These are phyloP conservation scores for Bellardia pandia DNA, from an alignment of 2,888 invertebrate genomes.

Conservation along the genomic window DNA sequence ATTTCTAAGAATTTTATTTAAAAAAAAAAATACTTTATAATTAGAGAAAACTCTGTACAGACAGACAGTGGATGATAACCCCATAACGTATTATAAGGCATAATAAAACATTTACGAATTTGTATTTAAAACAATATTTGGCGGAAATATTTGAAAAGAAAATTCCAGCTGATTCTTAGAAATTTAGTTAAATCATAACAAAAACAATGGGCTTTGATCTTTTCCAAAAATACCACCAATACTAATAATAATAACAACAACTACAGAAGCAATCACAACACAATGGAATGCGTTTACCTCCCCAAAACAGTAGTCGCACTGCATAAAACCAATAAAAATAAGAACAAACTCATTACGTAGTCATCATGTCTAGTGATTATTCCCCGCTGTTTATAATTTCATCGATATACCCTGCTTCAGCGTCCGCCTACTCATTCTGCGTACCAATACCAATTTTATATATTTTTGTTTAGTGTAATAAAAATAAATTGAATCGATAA, in stretches of 20 bases:
- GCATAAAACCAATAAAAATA: slow-evolving; percentile 50
- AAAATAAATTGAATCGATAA: slow-evolving; percentile 51
- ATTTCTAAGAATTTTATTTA: slow-evolving; percentile 42
- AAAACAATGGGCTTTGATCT: slow-evolving; percentile 66
- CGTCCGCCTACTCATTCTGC: slow-evolving; percentile 7
- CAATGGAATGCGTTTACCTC: neutral
- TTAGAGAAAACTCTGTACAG: slow-evolving; percentile 1
- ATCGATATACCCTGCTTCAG: slow-evolving; percentile 7
- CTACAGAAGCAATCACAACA: slow-evolving; percentile 30
- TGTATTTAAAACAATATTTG: slow-evolving; percentile 36
- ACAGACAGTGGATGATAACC: neutral
- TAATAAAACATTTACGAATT: slow-evolving; percentile 34
- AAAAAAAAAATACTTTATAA: neutral
- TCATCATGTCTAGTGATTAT: slow-evolving; percentile 67
- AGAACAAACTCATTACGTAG: slow-evolving; percentile 66
- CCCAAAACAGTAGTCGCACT: slow-evolving; percentile 40
- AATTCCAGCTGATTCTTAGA: slow-evolving; percentile 58
- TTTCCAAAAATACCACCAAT: slow-evolving; percentile 6
- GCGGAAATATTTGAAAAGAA: slow-evolving; percentile 65
- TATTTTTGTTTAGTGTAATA: slow-evolving; percentile 44
- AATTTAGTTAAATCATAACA: slow-evolving; percentile 56
- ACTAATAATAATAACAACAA: slow-evolving; percentile 24
- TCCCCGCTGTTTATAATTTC: slow-evolving; percentile 59
- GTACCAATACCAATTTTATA: neutral
- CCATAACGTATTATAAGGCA: slow-evolving; percentile 17